Evolutionary conservation across 2,888 invertebrate genomes (phyloP), one percentile per base, ranked within the genome.

Genomic region (Caenorhabditis uteleia): DNA sequence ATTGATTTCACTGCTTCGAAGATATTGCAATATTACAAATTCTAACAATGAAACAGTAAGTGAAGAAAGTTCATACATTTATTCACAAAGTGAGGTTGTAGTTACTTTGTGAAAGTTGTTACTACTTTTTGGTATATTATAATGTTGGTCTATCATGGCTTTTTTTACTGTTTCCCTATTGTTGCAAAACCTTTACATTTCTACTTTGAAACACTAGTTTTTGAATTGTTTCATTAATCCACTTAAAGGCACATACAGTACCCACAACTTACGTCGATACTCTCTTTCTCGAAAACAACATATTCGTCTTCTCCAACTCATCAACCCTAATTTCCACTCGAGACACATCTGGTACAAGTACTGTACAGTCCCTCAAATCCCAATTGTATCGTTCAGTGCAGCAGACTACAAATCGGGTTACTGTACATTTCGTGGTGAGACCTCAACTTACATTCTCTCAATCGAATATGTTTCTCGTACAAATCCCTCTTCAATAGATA

Each of bases 401-500:
- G 51, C 65, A 65, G 29, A 59, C 64, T 64, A 49, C 3, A 64
- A 58, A 27, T 34, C 4, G 23, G 6, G 20, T 25, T 36, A 7
- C 7, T 23, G 6, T 6, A 7, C 6, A 20, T 21, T 39, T 26
- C 27, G 6, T 23, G 4, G n/a, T 29, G 21, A 7, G 6, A 46
- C 12, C 14, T 7, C 25, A 33, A 46, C 61, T 39, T 4, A 57
- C 62, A 62, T 48, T 62, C 62, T 48, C 62, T 51, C 18, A 56
- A 27, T 26, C 45, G 18, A 25, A 62, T 62, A 34, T 62, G 56
- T n/a, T 53, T 53, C 33, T 57, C 56, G 23, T 53, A 62, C 27
- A 62, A 43, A 10, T 51, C 39, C 47, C 73, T 53, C 14, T 67
- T 69, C 33, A 75, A 43, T 34, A 75, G 53, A 40, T 66, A 75